phyloP scores from a whole-genome alignment of 2,113 vertebrate species.

The Sinocyclocheilus maitianheensis region DNA sequence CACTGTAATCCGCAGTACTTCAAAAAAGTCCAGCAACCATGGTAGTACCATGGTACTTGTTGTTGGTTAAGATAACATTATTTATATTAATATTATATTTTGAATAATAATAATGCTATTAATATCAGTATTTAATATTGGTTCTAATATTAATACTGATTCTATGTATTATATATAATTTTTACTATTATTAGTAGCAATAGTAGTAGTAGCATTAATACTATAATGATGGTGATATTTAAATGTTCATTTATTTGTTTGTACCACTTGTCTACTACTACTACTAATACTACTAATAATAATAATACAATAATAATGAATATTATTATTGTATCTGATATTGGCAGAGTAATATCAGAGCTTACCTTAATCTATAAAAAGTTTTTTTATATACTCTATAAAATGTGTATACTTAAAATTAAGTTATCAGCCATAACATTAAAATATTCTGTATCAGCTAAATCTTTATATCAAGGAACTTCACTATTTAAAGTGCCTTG shows the following conservation, averaged over 20 bases:
- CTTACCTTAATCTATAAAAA: not conserved
- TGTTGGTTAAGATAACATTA: not conserved
- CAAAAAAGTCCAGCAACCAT: not conserved
- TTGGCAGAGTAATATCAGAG: not conserved
- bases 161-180: not conserved
- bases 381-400: not conserved
- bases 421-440: not conserved
- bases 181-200: not conserved
- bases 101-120: not conserved
- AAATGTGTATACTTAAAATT: not conserved
- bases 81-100: not conserved
- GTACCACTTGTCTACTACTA: not conserved
- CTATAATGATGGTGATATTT: not conserved
- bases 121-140: not conserved
- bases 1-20: not conserved
- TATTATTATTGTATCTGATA: not conserved
- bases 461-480: not conserved
- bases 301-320: not conserved
- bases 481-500: not conserved
- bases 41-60: not conserved
- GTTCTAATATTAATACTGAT: not conserved
- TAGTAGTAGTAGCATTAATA: not conserved
- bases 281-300: not conserved
- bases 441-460: not conserved
- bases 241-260: not conserved